Evolutionary conservation across 1,140 invertebrate species (phyloP).

Genomic region (Trinorchestia longiramus): DNA sequence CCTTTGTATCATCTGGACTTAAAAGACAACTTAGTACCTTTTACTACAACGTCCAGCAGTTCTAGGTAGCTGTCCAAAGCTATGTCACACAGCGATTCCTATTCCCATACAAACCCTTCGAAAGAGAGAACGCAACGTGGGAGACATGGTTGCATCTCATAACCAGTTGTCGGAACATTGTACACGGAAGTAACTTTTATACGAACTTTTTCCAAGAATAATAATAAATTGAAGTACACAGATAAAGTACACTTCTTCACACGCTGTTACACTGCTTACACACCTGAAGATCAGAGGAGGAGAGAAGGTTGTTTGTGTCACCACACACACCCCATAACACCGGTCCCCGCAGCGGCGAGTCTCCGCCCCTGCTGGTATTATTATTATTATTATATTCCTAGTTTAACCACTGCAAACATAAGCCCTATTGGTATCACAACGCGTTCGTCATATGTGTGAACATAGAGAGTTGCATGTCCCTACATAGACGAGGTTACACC

Average conservation of each 20-base stretch:
- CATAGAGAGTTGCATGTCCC: no score
- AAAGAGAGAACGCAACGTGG: not conserved
- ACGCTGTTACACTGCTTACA: not conserved
- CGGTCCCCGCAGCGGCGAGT: not conserved
- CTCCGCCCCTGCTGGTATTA: not conserved
- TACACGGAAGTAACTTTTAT: not conserved
- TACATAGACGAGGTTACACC: no score
- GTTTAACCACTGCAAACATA: no score
- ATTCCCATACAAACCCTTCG: not conserved
- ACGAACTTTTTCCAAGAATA: not conserved
- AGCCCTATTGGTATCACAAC: not conserved
- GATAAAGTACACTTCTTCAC: not conserved
- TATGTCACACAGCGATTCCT: not conserved
- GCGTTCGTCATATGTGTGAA: not conserved
- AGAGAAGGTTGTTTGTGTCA: not conserved
- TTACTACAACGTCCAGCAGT: not conserved
- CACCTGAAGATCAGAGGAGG: not conserved
- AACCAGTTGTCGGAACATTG: not conserved
- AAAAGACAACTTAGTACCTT: not conserved
- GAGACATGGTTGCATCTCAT: not conserved
- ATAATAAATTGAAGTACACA: not conserved
- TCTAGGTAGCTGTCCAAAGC: not conserved
- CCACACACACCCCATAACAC: constrained; percentile 16
- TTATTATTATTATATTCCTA: no score
- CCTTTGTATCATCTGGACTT: not conserved